These are phyloP conservation scores for Phortica magna DNA, from an alignment of 2,888 invertebrate genomes.

Conservation along the genomic window DNA sequence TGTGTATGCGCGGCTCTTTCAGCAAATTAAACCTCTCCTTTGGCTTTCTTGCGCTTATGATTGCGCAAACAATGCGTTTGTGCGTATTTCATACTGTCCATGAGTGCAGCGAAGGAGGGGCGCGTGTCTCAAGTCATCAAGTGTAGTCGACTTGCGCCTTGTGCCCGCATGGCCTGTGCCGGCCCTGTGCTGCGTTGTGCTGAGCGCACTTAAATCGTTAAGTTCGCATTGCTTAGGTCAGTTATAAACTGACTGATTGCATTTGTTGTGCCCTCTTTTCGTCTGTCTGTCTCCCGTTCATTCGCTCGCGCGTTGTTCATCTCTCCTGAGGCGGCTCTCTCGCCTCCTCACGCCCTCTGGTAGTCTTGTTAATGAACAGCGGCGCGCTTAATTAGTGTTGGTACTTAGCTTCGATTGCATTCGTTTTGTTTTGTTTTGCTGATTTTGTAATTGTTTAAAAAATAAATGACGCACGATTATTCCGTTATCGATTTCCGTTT, in stretches of 20 bases:
- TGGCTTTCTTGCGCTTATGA: too few relatives aligned
- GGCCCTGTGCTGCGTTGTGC: too few relatives aligned
- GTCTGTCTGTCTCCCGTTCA: not conserved
- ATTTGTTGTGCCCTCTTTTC: not conserved
- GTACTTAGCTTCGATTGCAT: constrained; percentile 10
- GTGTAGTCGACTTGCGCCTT: too few relatives aligned
- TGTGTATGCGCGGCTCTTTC: not conserved
- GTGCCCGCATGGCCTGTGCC: too few relatives aligned
- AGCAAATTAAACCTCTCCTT: too few relatives aligned
- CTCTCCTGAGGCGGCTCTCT: not conserved
- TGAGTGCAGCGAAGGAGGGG: too few relatives aligned
- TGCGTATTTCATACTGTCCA: too few relatives aligned
- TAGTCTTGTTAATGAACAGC: not conserved
- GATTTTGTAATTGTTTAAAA: constrained; percentile 60
- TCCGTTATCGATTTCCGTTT: constrained; percentile 61
- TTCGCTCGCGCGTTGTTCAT: not conserved
- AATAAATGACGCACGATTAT: constrained; percentile 54
- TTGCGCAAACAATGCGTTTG: too few relatives aligned
- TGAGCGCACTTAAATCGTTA: not conserved
- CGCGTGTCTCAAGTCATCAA: too few relatives aligned
- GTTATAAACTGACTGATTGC: not conserved
- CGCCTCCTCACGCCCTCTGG: not conserved
- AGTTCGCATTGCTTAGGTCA: not conserved
- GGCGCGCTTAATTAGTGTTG: constrained; percentile 23
- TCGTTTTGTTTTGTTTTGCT: constrained; percentile 35